Evolutionary conservation across 2,113 vertebrate genomes (phyloP).

Genomic region (Pygoscelis antarcticus): DNA sequence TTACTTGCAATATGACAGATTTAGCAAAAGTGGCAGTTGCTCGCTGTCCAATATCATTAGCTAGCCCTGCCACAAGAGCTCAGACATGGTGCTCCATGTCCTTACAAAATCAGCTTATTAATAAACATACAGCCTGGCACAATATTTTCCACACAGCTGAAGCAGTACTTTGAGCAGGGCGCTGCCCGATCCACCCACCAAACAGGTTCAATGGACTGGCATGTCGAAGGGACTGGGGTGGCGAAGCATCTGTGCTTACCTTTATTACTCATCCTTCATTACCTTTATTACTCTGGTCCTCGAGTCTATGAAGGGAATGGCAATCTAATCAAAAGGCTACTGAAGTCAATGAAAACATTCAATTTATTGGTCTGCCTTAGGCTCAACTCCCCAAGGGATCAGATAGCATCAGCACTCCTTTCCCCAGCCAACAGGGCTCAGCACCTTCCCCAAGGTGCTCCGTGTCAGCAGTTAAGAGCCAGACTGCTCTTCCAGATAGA

Average conservation of each 20-base stretch:
- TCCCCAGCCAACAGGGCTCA: neutral
- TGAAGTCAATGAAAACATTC: neutral
- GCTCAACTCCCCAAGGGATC: neutral
- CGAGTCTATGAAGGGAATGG: neutral
- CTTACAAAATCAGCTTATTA: conserved; percentile 35
- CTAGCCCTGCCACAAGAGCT: neutral
- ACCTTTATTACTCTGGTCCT: neutral
- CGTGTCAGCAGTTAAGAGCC: neutral
- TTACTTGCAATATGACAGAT: conserved; percentile 22
- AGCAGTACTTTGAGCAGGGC: neutral
- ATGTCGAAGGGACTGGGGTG: no score
- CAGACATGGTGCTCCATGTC: neutral
- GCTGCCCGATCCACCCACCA: neutral
- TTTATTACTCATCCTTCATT: neutral
- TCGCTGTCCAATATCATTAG: neutral
- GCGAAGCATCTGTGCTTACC: no score
- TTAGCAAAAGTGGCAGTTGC: conserved; percentile 54
- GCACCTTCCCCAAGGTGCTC: neutral
- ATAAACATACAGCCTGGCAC: neutral
- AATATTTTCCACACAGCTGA: neutral
- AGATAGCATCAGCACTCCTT: neutral
- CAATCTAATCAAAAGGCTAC: neutral
- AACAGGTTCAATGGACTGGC: no score
- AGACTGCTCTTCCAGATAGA: neutral
- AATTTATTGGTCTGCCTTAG: neutral